A percentile compares a stretch with the other conserved stretches of the same genome.
Evolutionary conservation across 2,113 vertebrate genomes (phyloP).

Genomic region (Petaurus breviceps): DNA sequence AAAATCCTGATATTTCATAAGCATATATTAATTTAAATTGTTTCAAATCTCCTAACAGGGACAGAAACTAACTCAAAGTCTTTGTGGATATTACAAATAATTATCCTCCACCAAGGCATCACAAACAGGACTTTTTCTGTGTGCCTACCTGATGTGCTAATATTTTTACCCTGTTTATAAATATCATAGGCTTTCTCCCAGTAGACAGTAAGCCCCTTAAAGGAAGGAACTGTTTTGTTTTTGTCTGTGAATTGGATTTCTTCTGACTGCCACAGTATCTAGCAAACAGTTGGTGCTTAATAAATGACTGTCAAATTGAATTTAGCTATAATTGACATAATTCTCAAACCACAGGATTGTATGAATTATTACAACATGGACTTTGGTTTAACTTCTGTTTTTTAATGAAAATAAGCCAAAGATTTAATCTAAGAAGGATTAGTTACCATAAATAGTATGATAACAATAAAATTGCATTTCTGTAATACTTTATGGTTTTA

Average conservation of each 20-base stretch:
- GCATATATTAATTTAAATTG: neutral
- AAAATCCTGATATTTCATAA: neutral
- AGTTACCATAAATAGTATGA: neutral
- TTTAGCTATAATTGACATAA: neutral
- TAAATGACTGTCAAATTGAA: neutral
- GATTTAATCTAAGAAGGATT: slow-evolving; percentile 2
- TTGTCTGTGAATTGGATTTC: neutral
- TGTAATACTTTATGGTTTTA: too few relatives aligned
- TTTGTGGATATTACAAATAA: neutral
- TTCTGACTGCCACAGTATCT: neutral
- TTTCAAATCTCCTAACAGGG: neutral
- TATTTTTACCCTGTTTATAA: neutral
- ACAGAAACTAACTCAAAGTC: neutral
- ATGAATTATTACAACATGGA: neutral
- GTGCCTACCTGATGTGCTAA: neutral
- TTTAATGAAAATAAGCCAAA: too few relatives aligned
- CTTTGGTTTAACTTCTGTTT: neutral
- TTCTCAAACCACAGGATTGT: neutral
- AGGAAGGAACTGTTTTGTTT: neutral
- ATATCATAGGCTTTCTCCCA: neutral
- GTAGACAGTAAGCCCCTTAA: neutral
- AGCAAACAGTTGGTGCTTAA: neutral
- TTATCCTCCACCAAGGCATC: neutral
- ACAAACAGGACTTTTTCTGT: neutral
- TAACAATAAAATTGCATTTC: too few relatives aligned